These are phyloP conservation scores for Drosophila grimshawi DNA, from an alignment of 1,140 invertebrate genomes.

Conservation along the genomic window DNA sequence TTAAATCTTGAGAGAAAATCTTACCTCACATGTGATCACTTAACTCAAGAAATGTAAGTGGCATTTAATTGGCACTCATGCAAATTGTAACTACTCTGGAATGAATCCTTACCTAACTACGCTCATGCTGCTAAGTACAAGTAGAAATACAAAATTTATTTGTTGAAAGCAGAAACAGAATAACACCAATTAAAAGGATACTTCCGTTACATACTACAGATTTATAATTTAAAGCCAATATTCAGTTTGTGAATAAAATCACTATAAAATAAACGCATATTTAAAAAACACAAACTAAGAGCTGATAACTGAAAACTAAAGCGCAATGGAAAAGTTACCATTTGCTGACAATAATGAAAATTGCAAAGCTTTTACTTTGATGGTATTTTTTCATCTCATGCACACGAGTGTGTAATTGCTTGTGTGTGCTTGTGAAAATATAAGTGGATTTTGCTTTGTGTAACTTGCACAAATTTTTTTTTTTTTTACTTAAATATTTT, in stretches of 20 bases:
- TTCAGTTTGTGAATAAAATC: not conserved
- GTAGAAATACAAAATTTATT: not conserved
- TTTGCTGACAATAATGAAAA: constrained; percentile 38
- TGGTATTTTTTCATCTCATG: not conserved
- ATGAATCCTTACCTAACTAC: not conserved
- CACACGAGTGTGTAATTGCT: no score
- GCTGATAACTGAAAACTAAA: constrained; percentile 5
- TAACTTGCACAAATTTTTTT: constrained; percentile 18
- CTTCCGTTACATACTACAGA: not conserved
- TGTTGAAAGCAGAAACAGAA: not conserved
- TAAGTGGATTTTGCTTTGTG: constrained; percentile 40
- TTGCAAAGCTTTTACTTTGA: not conserved
- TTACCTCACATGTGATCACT: no score
- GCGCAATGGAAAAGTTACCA: constrained; percentile 27
- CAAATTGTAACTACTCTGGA: not conserved
- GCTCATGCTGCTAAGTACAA: not conserved
- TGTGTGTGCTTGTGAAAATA: not conserved
- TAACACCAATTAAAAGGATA: not conserved
- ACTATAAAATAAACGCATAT: constrained; percentile 10
- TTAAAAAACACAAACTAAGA: not conserved
- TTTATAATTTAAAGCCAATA: not conserved
- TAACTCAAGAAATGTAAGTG: not conserved
- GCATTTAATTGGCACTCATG: not conserved
- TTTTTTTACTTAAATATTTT: constrained; percentile 50
- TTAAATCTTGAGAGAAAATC: no score